Conservation (phyloP, 2,113 vertebrate species). For the Lepus timidus region DNA sequence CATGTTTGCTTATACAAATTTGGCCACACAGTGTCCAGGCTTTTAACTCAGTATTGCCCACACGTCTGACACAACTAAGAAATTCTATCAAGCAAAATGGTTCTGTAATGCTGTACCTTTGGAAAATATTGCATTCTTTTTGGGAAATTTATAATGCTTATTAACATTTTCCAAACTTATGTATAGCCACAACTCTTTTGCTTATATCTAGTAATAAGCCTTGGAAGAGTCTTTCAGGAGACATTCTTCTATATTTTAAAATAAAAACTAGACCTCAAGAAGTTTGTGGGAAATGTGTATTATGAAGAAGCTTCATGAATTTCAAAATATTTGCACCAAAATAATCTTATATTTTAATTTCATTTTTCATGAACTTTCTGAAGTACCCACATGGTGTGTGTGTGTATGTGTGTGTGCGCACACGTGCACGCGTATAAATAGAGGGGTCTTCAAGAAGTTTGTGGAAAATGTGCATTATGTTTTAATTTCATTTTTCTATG, state of each 20-base stretch:
- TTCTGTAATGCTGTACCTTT: slow-evolving; percentile 29
- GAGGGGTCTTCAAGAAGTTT: no score
- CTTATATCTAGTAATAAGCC: slow-evolving; percentile 4
- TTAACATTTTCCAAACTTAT: not conserved
- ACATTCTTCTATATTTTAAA: not conserved
- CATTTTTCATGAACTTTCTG: no score
- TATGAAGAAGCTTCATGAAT: no score
- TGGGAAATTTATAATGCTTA: not conserved
- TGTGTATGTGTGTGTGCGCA: no score
- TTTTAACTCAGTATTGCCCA: slow-evolving; percentile 49
- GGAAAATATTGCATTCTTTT: slow-evolving; percentile 9
- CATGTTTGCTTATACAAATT: slow-evolving; percentile 72
- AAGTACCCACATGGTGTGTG: no score
- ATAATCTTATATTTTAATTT: no score
- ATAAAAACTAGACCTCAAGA: not conserved
- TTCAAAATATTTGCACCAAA: no score
- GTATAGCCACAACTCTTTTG: not conserved
- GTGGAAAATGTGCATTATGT: not conserved
- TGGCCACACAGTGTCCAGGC: not conserved
- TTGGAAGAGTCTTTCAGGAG: slow-evolving; percentile 6
- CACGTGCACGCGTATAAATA: no score
- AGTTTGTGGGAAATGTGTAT: no score
- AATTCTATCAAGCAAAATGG: not conserved
- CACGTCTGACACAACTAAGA: not conserved
- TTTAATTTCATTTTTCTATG: no score